These are phyloP conservation scores for Diploptera punctata DNA, from an alignment of 2,888 invertebrate genomes.

Conservation along the genomic window DNA sequence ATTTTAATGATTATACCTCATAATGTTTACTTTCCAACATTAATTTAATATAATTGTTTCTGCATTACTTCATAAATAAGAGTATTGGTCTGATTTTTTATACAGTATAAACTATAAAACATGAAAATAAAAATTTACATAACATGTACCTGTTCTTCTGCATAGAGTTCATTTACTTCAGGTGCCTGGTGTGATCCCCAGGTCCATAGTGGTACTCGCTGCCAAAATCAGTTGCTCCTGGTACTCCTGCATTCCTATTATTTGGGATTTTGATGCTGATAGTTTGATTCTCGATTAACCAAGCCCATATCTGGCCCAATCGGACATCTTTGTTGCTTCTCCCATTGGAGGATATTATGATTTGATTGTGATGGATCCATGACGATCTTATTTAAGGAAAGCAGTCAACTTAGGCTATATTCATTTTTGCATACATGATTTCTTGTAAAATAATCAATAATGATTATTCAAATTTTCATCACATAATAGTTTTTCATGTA, in stretches of 20 bases:
- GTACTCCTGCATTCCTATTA: slow-evolving; percentile 66
- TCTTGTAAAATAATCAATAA: too few species aligned
- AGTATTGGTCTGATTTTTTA: too few species aligned
- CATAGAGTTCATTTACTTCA: slow-evolving; percentile 89
- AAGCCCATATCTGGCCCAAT: slow-evolving; percentile 64
- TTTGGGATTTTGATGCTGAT: slow-evolving; percentile 45
- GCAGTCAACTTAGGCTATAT: too few species aligned
- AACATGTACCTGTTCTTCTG: slow-evolving; percentile 91
- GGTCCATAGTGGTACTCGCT: slow-evolving; percentile 77
- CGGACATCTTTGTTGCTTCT: slow-evolving; percentile 49
- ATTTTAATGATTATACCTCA: too few species aligned
- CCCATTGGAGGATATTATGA: background rate
- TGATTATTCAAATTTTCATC: too few species aligned
- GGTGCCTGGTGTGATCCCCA: slow-evolving; percentile 85
- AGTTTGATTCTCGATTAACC: slow-evolving; percentile 46
- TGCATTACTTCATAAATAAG: too few species aligned
- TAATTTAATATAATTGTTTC: too few species aligned
- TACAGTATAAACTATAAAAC: too few species aligned
- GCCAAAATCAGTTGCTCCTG: slow-evolving; percentile 77
- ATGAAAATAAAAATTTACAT: too few species aligned
- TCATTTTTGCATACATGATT: too few species aligned
- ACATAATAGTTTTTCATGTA: too few species aligned
- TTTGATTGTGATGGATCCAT: background rate
- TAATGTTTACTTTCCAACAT: too few species aligned
- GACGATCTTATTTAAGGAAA: background rate